Evolutionary conservation across 1,140 invertebrate genomes (phyloP), one percentile per base, ranked within the genome.

Genomic region (Acromyrmex echinatior): DNA sequence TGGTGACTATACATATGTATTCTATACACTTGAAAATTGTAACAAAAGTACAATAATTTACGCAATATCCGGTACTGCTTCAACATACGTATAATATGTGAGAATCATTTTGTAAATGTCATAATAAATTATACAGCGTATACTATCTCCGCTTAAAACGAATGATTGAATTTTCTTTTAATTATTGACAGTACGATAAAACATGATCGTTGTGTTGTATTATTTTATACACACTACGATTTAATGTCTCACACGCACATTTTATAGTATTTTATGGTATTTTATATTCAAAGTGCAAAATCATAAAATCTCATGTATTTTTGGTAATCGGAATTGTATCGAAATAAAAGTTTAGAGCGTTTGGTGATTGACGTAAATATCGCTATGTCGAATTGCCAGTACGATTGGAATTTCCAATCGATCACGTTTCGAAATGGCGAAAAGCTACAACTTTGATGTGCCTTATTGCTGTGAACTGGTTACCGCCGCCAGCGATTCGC

Each of bases 381-480:
- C 18, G 39, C 39, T 35, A 6, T 73, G 51, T 56, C 31, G 35
- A n/a, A 3, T 73, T 31, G 63, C 31, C 18, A 14, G 39, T 25
- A 14, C 70, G 25, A 18, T 62, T 62, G 70, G 25, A 35, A 84
- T 74, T 60, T 49, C 18, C 70, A 53, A 80, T 80, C 62, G 62
- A 80, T 80, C 49, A 53, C 62, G 77, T 63, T 49, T 45, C 62
- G 49, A 51, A 51, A 80, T 66, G 28, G 25, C 28, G 63, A 80
- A 80, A 68, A 80, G 78, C 78, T 68, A 60, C 31, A 80, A 80
- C 63, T 80, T 80, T 35, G 56, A 51, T 73, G 56, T 84, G 28
- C 70, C 80, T 84, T 84, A 84, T 39, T 74, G 80, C 80, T 35
- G 25, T 18, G 80, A 76, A 70, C 39, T 84, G 49, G 80, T 84